Evolutionary conservation across 2,113 vertebrate species (phyloP).

Genomic region (Albula glossodonta): DNA sequence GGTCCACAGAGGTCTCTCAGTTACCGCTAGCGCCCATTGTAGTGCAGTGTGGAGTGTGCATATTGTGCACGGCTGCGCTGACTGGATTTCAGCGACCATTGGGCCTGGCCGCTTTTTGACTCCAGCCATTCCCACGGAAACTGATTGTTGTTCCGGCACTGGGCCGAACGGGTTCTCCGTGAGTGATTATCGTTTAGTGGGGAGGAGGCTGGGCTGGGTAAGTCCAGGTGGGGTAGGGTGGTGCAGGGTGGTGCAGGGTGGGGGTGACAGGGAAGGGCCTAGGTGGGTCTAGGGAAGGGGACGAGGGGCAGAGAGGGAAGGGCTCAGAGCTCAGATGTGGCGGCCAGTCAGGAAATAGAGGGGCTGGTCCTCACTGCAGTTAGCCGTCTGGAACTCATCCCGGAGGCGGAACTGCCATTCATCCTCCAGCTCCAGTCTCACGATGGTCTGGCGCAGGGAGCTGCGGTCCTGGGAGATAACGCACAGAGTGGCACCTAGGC

Average conservation of each 20-base stretch:
- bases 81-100: too few species aligned
- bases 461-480: slow-evolving; percentile 97
- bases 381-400: slow-evolving; percentile 97
- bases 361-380: slow-evolving; percentile 91
- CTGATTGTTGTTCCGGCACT: slow-evolving; percentile 20
- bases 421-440: slow-evolving; percentile 91
- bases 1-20: background rate
- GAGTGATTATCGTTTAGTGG: slow-evolving; percentile 24
- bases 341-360: slow-evolving; percentile 96
- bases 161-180: slow-evolving; percentile 16
- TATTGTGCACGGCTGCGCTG: too few species aligned
- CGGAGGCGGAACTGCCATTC: slow-evolving; percentile 97
- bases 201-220: slow-evolving; percentile 19
- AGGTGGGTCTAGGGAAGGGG: background rate
- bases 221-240: too few species aligned
- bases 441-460: slow-evolving; percentile 93
- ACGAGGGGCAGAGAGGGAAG: background rate
- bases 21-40: too few species aligned
- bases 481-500: slow-evolving; percentile 92
- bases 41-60: slow-evolving; percentile 14
- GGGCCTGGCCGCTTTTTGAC: background rate
- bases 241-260: too few species aligned
- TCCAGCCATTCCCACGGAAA: background rate
- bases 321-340: slow-evolving; percentile 73
- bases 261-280: too few species aligned